Percentiles rank a stretch among this genome's conserved stretches.
phyloP scores from a whole-genome alignment of 1,140 invertebrate genomes.

The Elymnias hypermnestra region DNA sequence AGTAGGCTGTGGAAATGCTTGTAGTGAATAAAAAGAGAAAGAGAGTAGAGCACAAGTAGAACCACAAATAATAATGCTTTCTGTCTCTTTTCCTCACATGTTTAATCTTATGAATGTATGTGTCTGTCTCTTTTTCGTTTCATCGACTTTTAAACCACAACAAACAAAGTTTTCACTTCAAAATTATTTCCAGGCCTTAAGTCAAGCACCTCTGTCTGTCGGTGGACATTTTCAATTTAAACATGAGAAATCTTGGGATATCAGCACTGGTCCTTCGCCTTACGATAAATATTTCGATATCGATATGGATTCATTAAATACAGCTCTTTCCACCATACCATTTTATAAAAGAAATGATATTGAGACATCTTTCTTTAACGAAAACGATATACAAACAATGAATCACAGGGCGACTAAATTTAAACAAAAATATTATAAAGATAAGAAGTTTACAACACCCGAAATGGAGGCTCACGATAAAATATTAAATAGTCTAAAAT shows the following conservation, averaged over 20 bases:
- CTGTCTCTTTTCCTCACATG: no score
- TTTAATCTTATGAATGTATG: no score
- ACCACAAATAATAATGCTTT: no score
- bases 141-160: no score
- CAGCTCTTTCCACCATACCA: constrained; percentile 54
- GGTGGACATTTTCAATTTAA: constrained; percentile 75
- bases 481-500: constrained; percentile 15
- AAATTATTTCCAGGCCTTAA: constrained; percentile 52
- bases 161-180: no score
- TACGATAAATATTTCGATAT: constrained; percentile 71
- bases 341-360: constrained; percentile 65
- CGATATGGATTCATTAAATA: constrained; percentile 52
- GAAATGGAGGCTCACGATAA: constrained; percentile 41
- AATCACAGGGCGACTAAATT: constrained; percentile 55
- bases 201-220: constrained; percentile 51
- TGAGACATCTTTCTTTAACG: constrained; percentile 43
- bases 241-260: constrained; percentile 72
- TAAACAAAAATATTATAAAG: constrained; percentile 66
- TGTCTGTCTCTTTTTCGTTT: no score
- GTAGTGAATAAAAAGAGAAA: no score
- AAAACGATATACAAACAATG: constrained; percentile 59
- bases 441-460: constrained; percentile 49
- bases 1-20: no score
- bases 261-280: constrained; percentile 38
- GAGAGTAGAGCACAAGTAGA: no score